Evolutionary conservation across 2,888 invertebrate genomes (phyloP).

Genomic region (Sesia apiformis): DNA sequence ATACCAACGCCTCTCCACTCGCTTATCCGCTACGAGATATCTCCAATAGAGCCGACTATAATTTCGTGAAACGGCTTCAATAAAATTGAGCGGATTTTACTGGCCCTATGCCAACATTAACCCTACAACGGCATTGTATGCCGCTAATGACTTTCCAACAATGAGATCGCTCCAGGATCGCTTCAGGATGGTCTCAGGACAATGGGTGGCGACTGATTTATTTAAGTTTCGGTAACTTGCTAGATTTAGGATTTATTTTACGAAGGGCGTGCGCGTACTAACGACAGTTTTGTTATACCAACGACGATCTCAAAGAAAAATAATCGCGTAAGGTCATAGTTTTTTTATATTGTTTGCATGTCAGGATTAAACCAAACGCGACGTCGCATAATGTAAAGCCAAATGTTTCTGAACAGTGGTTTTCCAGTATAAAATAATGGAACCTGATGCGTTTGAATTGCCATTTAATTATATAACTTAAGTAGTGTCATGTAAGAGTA

Average conservation of each 20-base stretch:
- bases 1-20: constrained; percentile 11
- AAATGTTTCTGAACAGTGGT: too few species aligned
- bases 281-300: too few species aligned
- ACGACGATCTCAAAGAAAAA: too few species aligned
- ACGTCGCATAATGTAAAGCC: too few species aligned
- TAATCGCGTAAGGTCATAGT: too few species aligned
- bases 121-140: constrained; percentile 25
- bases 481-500: too few species aligned
- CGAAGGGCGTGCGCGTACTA: not conserved
- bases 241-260: not conserved
- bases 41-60: constrained; percentile 31
- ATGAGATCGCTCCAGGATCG: constrained; percentile 13
- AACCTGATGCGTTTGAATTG: too few species aligned
- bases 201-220: not conserved
- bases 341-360: too few species aligned
- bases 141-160: constrained; percentile 42
- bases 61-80: constrained; percentile 41
- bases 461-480: too few species aligned
- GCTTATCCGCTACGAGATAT: constrained; percentile 12
- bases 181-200: not conserved
- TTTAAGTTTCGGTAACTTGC: too few species aligned
- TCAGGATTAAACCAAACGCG: too few species aligned
- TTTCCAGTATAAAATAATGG: too few species aligned
- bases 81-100: constrained; percentile 41
- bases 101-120: constrained; percentile 36